phyloP scores from a whole-genome alignment of 2,113 vertebrate genomes.

The Sula dactylatra region DNA sequence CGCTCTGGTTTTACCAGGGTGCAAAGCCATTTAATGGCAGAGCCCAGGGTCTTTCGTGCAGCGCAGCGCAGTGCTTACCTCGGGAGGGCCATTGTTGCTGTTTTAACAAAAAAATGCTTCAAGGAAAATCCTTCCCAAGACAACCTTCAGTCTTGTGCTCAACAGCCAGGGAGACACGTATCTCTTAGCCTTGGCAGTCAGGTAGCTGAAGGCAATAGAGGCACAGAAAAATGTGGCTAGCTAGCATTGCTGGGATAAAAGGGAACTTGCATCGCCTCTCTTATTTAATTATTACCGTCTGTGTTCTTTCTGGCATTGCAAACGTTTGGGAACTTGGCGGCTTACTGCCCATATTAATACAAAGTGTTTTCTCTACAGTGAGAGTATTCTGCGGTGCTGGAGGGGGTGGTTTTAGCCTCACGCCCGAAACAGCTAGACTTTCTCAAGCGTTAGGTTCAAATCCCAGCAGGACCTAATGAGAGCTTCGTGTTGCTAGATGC shows the following conservation, averaged over 20 bases:
- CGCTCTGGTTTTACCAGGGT: accelerated
- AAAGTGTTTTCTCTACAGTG: not conserved
- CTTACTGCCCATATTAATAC: not conserved
- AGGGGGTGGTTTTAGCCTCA: not conserved
- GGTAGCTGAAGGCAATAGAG: not conserved
- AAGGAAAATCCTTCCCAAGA: not conserved
- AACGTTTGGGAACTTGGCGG: not conserved
- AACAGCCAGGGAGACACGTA: not conserved
- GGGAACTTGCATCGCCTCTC: not conserved
- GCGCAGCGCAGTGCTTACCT: not conserved
- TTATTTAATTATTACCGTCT: not conserved
- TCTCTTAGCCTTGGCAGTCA: not conserved
- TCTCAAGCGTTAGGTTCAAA: not conserved
- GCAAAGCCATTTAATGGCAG: not conserved
- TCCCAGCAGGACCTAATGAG: not conserved
- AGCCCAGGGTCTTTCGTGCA: not conserved
- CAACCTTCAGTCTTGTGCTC: not conserved
- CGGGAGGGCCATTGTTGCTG: not conserved
- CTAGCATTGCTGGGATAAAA: not conserved
- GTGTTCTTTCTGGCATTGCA: not conserved
- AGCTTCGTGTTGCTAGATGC: not conserved
- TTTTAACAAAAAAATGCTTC: not conserved
- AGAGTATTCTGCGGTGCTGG: not conserved
- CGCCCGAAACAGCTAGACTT: not conserved
- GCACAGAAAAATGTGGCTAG: not conserved